These are phyloP conservation scores for Trichomalopsis sarcophagae DNA, from an alignment of 1,140 invertebrate genomes.

Conservation along the genomic window DNA sequence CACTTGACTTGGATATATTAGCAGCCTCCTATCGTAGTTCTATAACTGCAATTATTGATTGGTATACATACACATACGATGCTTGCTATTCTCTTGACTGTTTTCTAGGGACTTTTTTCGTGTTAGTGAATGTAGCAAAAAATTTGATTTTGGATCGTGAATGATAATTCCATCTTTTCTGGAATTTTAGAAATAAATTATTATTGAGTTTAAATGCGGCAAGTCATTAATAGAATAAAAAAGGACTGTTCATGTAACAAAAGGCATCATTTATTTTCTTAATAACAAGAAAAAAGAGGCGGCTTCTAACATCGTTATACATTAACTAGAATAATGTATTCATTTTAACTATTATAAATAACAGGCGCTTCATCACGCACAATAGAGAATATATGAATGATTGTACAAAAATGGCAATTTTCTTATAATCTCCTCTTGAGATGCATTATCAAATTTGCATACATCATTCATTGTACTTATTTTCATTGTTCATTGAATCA, in stretches of 20 bases:
- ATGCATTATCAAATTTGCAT: constrained; percentile 17
- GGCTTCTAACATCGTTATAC: constrained; percentile 47
- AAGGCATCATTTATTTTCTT: constrained; percentile 52
- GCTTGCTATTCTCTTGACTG: no score
- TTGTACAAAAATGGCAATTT: constrained; percentile 44
- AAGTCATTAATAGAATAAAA: no score
- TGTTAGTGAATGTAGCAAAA: no score
- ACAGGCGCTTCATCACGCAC: constrained; percentile 45
- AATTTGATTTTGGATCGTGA: no score
- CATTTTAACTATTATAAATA: constrained; percentile 49
- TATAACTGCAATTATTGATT: no score
- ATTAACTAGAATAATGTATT: constrained; percentile 49
- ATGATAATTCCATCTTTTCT: no score
- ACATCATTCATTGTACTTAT: background rate
- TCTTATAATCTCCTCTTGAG: background rate
- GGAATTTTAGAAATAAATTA: no score
- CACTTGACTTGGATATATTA: background rate
- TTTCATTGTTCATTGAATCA: constrained; percentile 9
- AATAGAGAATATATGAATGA: constrained; percentile 48
- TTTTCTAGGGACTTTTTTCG: no score
- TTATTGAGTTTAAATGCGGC: no score
- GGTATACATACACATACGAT: no score
- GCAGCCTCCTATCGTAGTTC: no score
- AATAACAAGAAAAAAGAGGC: constrained; percentile 52
- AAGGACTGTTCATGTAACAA: constrained; percentile 45